Conservation (phyloP, 2,888 invertebrate genomes). For the Diaperis boleti region DNA sequence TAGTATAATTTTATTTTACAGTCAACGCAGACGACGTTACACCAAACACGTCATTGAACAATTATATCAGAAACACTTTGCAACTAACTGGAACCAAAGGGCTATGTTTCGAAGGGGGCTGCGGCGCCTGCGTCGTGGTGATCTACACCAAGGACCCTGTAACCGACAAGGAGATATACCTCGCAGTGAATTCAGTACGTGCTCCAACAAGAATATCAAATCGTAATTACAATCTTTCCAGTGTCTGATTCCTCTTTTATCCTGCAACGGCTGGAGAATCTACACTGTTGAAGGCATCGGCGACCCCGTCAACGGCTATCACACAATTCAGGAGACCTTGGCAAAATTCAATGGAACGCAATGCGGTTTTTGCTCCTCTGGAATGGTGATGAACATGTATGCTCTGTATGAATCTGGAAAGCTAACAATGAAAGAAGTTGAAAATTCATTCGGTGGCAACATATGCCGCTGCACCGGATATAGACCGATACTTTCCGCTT, state of each 20-base stretch:
- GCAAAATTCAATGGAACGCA: conserved; percentile 75
- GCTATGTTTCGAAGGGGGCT: conserved; percentile 82
- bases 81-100: conserved; percentile 72
- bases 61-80: conserved; percentile 20
- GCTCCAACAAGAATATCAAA: background rate
- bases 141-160: conserved; percentile 66
- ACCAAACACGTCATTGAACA: conserved; percentile 17
- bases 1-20: no score
- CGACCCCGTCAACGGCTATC: conserved; percentile 72
- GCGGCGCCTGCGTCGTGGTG: conserved; percentile 75
- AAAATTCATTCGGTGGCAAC: conserved; percentile 78
- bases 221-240: conserved; percentile 50
- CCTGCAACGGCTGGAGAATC: conserved; percentile 74
- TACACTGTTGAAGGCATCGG: conserved; percentile 81
- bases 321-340: conserved; percentile 72
- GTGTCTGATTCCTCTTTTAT: conserved; percentile 69
- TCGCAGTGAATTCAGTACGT: conserved; percentile 77
- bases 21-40: conserved; percentile 19
- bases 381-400: conserved; percentile 84
- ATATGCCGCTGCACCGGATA: conserved; percentile 81
- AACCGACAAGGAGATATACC: conserved; percentile 67
- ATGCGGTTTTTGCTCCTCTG: conserved; percentile 80
- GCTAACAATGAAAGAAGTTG: conserved; percentile 72
- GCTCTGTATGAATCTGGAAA: conserved; percentile 66
- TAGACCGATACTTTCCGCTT: conserved; percentile 74